phyloP scores from a whole-genome alignment of 2,797 vertebrate species.

The Petrocephalus schoutedeni region DNA sequence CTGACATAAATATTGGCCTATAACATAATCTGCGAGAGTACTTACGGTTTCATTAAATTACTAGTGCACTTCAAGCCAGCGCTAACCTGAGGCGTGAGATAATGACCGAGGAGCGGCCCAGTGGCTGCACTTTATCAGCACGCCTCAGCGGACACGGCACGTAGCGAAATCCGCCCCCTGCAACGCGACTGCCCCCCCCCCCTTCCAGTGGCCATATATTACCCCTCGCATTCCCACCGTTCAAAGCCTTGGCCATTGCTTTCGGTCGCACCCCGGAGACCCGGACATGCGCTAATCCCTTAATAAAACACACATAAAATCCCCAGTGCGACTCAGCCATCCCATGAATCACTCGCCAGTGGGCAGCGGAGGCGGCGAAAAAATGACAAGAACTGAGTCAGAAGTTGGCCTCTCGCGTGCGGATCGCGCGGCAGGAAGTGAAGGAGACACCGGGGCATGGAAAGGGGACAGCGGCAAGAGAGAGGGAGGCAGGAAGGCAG shows the following conservation, averaged over 20 bases:
- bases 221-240: not conserved
- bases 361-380: not conserved
- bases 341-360: not conserved
- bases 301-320: constrained; percentile 23
- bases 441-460: not conserved
- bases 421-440: not conserved
- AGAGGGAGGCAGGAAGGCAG: not conserved
- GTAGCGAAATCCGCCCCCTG: not conserved
- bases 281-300: not conserved
- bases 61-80: not conserved
- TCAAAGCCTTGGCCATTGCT: not conserved
- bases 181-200: not conserved
- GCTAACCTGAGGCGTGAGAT: not conserved
- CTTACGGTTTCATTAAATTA: not conserved
- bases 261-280: not conserved
- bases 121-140: not conserved
- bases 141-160: not conserved
- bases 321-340: not conserved
- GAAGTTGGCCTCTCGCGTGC: not conserved
- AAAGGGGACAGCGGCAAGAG: not conserved
- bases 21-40: not conserved
- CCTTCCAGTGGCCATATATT: not conserved
- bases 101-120: not conserved
- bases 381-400: not conserved
- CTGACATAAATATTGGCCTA: not conserved